These are phyloP conservation scores for Menidia beryllina DNA, from an alignment of 2,113 vertebrate genomes.

Conservation along the genomic window DNA sequence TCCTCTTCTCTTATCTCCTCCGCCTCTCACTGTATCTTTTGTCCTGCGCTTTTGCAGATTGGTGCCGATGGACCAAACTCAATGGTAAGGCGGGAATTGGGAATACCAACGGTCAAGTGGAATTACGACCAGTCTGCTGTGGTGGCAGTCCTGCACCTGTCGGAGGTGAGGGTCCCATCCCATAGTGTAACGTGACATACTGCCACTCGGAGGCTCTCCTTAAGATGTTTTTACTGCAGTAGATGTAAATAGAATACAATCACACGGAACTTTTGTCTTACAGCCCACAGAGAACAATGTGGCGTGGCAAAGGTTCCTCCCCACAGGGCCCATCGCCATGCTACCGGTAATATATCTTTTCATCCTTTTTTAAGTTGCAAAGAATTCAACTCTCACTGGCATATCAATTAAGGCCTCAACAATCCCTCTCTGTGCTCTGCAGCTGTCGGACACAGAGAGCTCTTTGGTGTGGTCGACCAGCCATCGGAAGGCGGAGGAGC, in stretches of 20 bases:
- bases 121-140: constrained; percentile 95
- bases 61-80: constrained; percentile 96
- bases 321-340: constrained; percentile 93
- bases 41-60: constrained; percentile 80
- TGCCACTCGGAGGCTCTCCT: background rate
- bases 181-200: constrained; percentile 27
- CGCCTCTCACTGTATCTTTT: background rate
- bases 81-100: constrained; percentile 85
- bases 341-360: constrained; percentile 88
- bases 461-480: constrained; percentile 98
- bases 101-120: constrained; percentile 91
- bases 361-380: constrained; percentile 2
- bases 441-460: constrained; percentile 93
- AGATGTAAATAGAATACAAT: constrained; percentile 27
- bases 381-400: background rate
- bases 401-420: constrained; percentile 7
- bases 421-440: constrained; percentile 18
- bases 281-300: constrained; percentile 97
- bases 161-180: constrained; percentile 80
- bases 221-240: constrained; percentile 23
- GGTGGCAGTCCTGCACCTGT: constrained; percentile 93
- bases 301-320: constrained; percentile 98
- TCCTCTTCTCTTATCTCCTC: background rate
- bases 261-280: constrained; percentile 44
- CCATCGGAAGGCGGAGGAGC: constrained; percentile 88